These are phyloP conservation scores for Eristalis pertinax DNA, from an alignment of 2,888 invertebrate species.

Conservation along the genomic window DNA sequence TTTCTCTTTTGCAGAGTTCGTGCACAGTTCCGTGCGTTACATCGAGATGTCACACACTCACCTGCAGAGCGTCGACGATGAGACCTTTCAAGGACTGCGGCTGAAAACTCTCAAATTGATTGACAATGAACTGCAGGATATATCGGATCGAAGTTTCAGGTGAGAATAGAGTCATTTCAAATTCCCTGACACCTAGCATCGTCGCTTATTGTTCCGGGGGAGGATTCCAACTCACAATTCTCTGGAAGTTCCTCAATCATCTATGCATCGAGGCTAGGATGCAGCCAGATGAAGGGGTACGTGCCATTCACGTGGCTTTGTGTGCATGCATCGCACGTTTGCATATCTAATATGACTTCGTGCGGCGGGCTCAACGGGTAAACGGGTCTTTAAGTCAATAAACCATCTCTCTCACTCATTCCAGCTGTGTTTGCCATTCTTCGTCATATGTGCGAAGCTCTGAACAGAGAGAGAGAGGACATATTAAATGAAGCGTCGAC, in stretches of 20 bases:
- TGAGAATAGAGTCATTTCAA: conserved; percentile 80
- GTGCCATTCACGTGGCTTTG: neutral
- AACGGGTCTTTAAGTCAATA: conserved; percentile 20
- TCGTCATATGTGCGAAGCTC: neutral
- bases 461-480: neutral
- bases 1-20: conserved; percentile 86
- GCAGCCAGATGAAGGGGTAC: conserved; percentile 15
- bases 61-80: conserved; percentile 90
- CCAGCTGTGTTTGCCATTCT: conserved; percentile 10
- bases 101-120: conserved; percentile 91
- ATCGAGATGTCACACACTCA: conserved; percentile 92
- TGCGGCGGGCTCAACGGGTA: conserved; percentile 16
- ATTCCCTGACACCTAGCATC: conserved; percentile 49
- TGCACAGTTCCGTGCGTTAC: conserved; percentile 89
- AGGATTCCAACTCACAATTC: no score
- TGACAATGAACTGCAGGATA: conserved; percentile 91
- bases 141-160: conserved; percentile 91
- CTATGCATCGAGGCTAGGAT: neutral
- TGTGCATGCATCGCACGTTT: conserved; percentile 19
- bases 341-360: conserved; percentile 45
- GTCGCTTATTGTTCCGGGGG: conserved; percentile 1
- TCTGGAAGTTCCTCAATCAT: conserved; percentile 20
- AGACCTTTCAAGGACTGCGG: conserved; percentile 88
- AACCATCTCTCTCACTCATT: neutral
- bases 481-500: neutral